Base-by-base conservation (phyloP, 2,888 invertebrate species). In the Drosophila fungiperda region DNA sequence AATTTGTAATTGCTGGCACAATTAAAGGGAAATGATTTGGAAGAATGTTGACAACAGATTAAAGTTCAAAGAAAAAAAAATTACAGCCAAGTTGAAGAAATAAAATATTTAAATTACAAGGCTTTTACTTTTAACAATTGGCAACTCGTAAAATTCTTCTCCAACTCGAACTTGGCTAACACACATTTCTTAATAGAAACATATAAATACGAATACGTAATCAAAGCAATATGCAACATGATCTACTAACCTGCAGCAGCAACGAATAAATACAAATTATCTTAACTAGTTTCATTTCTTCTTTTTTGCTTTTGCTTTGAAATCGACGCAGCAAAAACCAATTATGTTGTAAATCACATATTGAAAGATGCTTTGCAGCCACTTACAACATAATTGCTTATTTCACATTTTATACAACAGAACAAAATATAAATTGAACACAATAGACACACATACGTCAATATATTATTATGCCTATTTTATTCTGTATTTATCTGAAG, bases 1-100 rank as follows among this genome's bases (percentile, higher is more conserved):
- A 84, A 83, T 87, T 73, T 71, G 82, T 82, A 87, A 83, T 83
- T 83, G 83, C 33, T 60, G 73, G 58, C 73, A 71, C 83, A 80
- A 73, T 88, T 76, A 88, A 76, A 78, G 64, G 73, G 48, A 63
- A 76, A 74, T 85, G 64, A 85, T 82, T 82, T 79, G 68, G 67
- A 62, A 50, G 26, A 36, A 71, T 76, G 62, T 33, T 61, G 58
- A 80, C 54, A 53, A 53, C 12, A 40, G 35, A 50, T 17, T 26
- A 38, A 61, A 62, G 53, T 67, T 66, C 36, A 62, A 33, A 73
- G 23, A 58, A 57, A 29, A 42, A 42, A 11, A 20, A 36, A 54
- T 36, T 17, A n/a, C 0, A 5, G 9, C 29, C 17, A 29, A 50
- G n/a, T 50, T 29, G 1, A 0, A 50, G n/a, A 7, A 11, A 50